Evolutionary conservation across 2,797 vertebrate species (phyloP).

Genomic region (Artibeus lituratus): DNA sequence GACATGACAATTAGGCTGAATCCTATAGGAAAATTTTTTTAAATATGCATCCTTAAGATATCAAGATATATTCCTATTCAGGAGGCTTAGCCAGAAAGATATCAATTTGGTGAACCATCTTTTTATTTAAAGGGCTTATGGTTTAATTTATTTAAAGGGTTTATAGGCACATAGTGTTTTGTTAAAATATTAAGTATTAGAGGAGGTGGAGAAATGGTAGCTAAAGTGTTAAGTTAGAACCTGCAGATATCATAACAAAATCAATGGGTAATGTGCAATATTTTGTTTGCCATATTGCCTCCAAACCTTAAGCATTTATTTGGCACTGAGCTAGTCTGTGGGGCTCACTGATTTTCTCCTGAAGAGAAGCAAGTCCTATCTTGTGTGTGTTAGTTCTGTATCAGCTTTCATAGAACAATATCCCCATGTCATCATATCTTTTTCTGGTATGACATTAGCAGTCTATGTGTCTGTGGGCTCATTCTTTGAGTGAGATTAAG

Average conservation of each 20-base stretch:
- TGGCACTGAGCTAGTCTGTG: background rate
- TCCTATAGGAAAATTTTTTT: background rate
- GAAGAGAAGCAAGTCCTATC: background rate
- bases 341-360: background rate
- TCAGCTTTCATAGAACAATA: background rate
- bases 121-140: background rate
- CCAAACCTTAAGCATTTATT: background rate
- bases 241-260: background rate
- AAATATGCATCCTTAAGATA: background rate
- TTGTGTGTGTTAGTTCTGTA: background rate
- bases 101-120: background rate
- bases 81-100: background rate
- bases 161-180: background rate
- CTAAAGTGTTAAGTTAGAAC: background rate
- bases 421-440: background rate
- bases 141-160: slow-evolving; percentile 16
- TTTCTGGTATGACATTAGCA: background rate
- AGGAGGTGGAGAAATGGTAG: background rate
- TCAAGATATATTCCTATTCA: slow-evolving; percentile 3
- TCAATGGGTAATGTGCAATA: background rate
- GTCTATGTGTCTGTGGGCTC: background rate
- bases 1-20: background rate
- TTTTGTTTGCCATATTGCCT: background rate
- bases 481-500: background rate
- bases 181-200: slow-evolving; percentile 3